Base-by-base conservation (phyloP, 2,888 invertebrate genomes). In the Epirrita christyi region DNA sequence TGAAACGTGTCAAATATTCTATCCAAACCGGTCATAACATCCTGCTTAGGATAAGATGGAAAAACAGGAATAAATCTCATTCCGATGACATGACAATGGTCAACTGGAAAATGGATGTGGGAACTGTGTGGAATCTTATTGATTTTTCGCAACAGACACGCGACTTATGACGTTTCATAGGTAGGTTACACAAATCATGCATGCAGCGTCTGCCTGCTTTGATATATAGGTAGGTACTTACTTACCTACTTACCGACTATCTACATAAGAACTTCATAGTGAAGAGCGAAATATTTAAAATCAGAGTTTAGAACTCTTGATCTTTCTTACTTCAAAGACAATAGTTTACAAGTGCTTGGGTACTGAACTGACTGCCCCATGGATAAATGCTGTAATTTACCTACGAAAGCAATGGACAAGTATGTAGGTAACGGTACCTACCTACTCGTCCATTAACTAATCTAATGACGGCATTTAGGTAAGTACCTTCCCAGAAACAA, bases 81-180 rank as follows among this genome's bases (percentile, higher is more conserved):
- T 64, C 55, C 61, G 57, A 66, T 32, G 9, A 8, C 32, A 32
- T 32, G 9, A 9, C 8, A 2, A 9, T 32, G 32, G 32, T 7
- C 70, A 72, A 73, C 59, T 68, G 38, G 21, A 15, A 45, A 40
- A 34, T 32, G 14, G 47, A 59, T 55, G 64, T 53, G 55, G 64
- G 64, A 59, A 58, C 42, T 55, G 55, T 64, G 67, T 60, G 47
- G 55, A 64, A 55, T 61, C 41, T 44, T 75, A 75, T 75, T 71
- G 75, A 75, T 75, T 75, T 73, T 69, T 54, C 55, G 64, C 70
- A 71, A 66, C 65, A 69, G 65, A 64, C 71, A 64, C 61, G 61
- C 63, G 64, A 59, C 54, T 47, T 59, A 44, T 54, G 64, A 55
- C 48, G 64, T 64, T 64, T 64, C n/a, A 64, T 59, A 56, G 21